Evolutionary conservation across 2,113 vertebrate species (phyloP), one percentile per base, ranked within the genome.

Genomic region (Crotalus helleri): DNA sequence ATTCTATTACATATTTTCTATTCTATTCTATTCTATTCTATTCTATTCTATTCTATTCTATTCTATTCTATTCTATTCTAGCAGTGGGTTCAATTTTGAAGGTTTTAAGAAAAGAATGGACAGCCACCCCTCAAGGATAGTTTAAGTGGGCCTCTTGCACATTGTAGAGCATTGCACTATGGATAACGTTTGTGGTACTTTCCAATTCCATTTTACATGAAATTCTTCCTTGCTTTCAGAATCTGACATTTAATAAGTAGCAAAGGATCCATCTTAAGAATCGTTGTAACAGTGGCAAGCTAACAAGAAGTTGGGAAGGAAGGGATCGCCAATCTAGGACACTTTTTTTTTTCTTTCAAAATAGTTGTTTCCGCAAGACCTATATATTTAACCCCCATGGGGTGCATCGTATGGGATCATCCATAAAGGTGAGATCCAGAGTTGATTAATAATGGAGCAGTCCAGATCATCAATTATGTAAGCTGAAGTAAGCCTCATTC

Each of bases 141-240:
- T 51, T 51, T 51, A 51, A 51, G 8, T 9, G 49, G 49, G 49
- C 49, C 49, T 51, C 49, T 51, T 51, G 8, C 8, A 51, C 49
- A 51, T 1, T 51, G 8, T 51, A 51, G 8, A 9, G 49, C 49
- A 51, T 51, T 51, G 7, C 49, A 51, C 49, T 51, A 51, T 51
- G 49, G 49, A 51, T 51, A 9, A 51, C 8, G 1, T 51, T 51
- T 51, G 49, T 51, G 49, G 49, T 51, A 51, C 49, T 51, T 51
- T 51, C 49, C 49, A 51, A 51, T 51, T 2, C 49, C 49, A 51
- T 96, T 96, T 94, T 59, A 11, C 19, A 9, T 39, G 17, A 81
- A 8, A 7, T 81, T 21, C 6, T 81, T 81, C 6, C 74, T 17
- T 44, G 1, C 17, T 39, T 81, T 81, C 74, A 39, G 3, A 19